These are phyloP conservation scores for Aphodius granarius DNA, from an alignment of 2,888 invertebrate species.

Conservation along the genomic window DNA sequence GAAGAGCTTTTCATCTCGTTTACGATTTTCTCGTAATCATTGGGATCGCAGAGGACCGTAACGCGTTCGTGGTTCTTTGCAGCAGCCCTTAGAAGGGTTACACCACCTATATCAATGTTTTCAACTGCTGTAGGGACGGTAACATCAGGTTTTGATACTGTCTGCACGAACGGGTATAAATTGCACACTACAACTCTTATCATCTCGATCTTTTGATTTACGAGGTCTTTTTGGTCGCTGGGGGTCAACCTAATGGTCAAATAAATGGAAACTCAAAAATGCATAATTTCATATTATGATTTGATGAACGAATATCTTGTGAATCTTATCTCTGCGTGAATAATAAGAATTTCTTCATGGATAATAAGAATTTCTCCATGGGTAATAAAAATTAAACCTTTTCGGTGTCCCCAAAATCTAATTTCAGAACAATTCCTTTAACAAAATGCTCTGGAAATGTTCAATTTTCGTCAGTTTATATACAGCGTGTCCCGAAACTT, in stretches of 20 bases:
- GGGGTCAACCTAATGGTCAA: conserved; percentile 64
- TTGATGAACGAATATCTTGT: no score
- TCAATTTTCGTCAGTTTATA: no score
- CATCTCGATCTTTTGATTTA: conserved; percentile 75
- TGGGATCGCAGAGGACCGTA: conserved; percentile 89
- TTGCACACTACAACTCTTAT: conserved; percentile 94
- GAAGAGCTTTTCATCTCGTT: conserved; percentile 67
- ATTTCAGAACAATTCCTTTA: no score
- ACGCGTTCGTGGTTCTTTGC: conserved; percentile 97
- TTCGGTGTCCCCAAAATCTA: no score
- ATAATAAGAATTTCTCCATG: no score
- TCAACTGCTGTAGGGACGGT: conserved; percentile 89
- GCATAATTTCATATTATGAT: no score
- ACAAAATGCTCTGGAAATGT: no score
- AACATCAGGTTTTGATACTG: conserved; percentile 78
- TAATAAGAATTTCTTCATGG: no score
- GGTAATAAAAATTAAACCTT: no score
- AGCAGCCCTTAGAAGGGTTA: conserved; percentile 91
- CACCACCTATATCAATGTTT: conserved; percentile 97
- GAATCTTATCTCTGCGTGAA: no score
- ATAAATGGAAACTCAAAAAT: conserved; percentile 34
- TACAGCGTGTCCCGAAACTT: no score
- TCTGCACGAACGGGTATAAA: conserved; percentile 92
- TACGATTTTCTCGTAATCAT: conserved; percentile 79
- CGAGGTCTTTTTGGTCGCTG: conserved; percentile 80